Evolutionary conservation across 2,888 invertebrate species (phyloP), one percentile per base, ranked within the genome.

Genomic region (Drosophila tanythrix): DNA sequence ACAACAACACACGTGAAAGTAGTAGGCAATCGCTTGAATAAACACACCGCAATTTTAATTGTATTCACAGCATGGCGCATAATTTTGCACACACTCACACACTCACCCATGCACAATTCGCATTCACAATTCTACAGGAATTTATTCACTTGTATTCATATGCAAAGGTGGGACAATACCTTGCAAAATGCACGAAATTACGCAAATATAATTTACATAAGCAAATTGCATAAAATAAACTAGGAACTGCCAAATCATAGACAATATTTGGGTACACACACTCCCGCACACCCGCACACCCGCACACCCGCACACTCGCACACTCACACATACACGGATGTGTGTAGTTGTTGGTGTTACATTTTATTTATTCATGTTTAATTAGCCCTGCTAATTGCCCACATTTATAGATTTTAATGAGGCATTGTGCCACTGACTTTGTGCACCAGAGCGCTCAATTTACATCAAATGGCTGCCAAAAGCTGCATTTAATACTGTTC

Each of bases 171-270:
- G 67, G 55, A 78, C 69, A 78, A 74, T 78, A 43, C 61, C 70
- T 70, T 56, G 70, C 67, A 43, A 53, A 74, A 67, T 74, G 55
- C 60, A 36, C 76, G 55, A 68, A 76, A 79, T 79, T 79, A 71
- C 62, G 78, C 74, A 79, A 79, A 79, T 79, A 74, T 59, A 74
- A 78, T 79, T 78, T 66, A 71, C 78, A 77, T 79, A 78, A 66
- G 74, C 53, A 79, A 79, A 79, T 79, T 79, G 70, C 71, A 78
- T 68, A 71, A 71, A 74, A 71, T 71, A 68, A 77, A 71, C 68
- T 50, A 48, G 35, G 11, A 57, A 40, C 53, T 33, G 51, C 31
- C 52, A 57, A 69, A 66, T 69, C 66, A 66, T 73, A 62, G 62
- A 72, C 18, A 58, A 40, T 38, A 48, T 29, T 11, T 18, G 21